Conservation (phyloP, 2,888 invertebrate genomes). For the Drosophila tanythrix region DNA sequence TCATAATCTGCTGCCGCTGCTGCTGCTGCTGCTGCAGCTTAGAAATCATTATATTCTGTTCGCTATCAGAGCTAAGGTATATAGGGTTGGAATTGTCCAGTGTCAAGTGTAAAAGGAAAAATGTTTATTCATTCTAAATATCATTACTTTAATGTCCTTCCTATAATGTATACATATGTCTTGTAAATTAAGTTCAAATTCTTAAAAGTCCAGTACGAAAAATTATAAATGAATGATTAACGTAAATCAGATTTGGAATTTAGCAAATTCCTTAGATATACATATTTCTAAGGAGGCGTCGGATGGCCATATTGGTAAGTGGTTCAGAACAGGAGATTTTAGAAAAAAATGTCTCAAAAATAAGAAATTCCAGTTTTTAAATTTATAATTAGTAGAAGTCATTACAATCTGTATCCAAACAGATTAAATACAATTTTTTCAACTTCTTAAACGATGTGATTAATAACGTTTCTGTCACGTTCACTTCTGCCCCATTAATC, state of each 20-base stretch:
- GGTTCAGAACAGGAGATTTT: not conserved
- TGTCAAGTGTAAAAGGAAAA: not conserved
- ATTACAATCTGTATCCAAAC: not conserved
- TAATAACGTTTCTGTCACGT: not conserved
- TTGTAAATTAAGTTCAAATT: not conserved
- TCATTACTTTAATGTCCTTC: not conserved
- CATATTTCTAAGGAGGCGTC: not conserved
- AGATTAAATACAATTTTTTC: not conserved
- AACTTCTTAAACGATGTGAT: not conserved
- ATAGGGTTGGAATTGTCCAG: not conserved
- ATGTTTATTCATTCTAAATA: not conserved
- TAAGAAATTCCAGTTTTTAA: too few relatives aligned
- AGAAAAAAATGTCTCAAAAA: not conserved
- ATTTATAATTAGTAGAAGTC: not conserved
- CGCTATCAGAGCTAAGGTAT: slow-evolving; percentile 1
- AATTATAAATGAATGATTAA: not conserved
- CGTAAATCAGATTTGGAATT: not conserved
- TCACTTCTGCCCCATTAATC: not conserved
- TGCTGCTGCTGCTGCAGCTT: slow-evolving; percentile 10
- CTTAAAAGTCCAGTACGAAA: not conserved
- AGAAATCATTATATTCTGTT: slow-evolving; percentile 1
- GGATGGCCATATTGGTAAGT: not conserved
- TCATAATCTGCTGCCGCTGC: slow-evolving; percentile 1
- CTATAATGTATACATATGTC: not conserved
- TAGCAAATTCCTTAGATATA: not conserved